Evolutionary conservation across 2,113 vertebrate genomes (phyloP).

Genomic region (Chrysemys picta): DNA sequence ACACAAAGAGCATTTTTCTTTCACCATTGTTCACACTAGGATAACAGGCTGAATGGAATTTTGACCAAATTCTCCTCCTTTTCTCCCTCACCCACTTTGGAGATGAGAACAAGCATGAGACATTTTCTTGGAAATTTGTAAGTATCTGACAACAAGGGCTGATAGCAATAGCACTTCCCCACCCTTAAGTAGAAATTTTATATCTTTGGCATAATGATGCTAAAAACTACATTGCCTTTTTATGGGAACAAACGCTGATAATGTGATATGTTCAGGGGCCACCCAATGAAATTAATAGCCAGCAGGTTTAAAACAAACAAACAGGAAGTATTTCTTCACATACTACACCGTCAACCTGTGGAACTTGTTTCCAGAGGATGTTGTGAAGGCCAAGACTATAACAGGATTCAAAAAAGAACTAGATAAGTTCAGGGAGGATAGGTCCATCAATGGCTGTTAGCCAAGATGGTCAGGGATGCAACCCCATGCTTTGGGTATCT

Average conservation of each 20-base stretch:
- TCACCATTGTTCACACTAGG: background rate
- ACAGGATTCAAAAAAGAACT: no score
- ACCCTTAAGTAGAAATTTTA: background rate
- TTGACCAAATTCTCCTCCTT: background rate
- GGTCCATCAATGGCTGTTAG: no score
- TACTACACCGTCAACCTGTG: background rate
- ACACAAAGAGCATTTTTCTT: background rate
- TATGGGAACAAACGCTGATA: background rate
- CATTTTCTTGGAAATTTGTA: background rate
- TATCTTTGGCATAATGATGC: background rate
- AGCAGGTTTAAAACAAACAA: background rate
- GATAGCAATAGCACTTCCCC: background rate
- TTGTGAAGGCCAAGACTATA: no score
- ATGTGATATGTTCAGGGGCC: background rate
- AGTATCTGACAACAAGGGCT: background rate
- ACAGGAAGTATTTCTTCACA: background rate
- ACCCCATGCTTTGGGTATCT: no score
- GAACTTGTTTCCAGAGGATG: background rate
- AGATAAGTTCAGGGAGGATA: no score
- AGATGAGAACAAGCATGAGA: background rate
- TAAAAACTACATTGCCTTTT: background rate
- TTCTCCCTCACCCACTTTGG: background rate
- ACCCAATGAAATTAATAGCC: background rate
- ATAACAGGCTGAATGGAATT: background rate
- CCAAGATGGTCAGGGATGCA: background rate